Conservation (phyloP, 1,140 invertebrate species). For the Panonychus citri region DNA sequence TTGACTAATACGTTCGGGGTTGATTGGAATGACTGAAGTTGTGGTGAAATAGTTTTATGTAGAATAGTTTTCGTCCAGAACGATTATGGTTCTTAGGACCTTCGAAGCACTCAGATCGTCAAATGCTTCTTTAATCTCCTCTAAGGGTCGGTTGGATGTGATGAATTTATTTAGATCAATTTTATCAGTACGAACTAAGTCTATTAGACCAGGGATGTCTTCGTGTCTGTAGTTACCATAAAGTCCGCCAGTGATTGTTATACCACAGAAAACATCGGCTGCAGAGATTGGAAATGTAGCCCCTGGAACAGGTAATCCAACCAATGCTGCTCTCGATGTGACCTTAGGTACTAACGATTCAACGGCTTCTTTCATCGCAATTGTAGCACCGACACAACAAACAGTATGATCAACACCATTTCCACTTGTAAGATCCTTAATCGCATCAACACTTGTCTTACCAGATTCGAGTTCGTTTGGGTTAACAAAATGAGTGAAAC, state of each 20-base stretch:
- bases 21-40: too few species aligned
- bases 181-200: background rate
- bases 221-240: background rate
- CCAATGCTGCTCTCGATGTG: constrained; percentile 50
- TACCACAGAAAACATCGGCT: background rate
- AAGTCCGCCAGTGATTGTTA: background rate
- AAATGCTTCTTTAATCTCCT: constrained; percentile 1
- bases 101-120: background rate
- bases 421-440: constrained; percentile 78
- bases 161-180: background rate
- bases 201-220: background rate
- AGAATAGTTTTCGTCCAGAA: too few species aligned
- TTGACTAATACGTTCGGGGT: too few species aligned
- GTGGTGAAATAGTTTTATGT: too few species aligned
- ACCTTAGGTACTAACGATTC: constrained; percentile 96
- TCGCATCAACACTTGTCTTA: constrained; percentile 57
- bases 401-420: constrained; percentile 84
- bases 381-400: constrained; percentile 91
- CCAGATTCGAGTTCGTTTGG: constrained; percentile 34
- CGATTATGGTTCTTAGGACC: background rate
- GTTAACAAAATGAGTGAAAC: constrained; percentile 73
- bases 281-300: background rate
- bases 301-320: constrained; percentile 31
- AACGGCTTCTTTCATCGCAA: constrained; percentile 79
- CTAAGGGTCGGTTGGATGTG: background rate